Evolutionary conservation across 30 jellyfish, hydroid and myxozoan genomes (phyloP).

Genomic region (Calvadosia cruxmelitensis): DNA sequence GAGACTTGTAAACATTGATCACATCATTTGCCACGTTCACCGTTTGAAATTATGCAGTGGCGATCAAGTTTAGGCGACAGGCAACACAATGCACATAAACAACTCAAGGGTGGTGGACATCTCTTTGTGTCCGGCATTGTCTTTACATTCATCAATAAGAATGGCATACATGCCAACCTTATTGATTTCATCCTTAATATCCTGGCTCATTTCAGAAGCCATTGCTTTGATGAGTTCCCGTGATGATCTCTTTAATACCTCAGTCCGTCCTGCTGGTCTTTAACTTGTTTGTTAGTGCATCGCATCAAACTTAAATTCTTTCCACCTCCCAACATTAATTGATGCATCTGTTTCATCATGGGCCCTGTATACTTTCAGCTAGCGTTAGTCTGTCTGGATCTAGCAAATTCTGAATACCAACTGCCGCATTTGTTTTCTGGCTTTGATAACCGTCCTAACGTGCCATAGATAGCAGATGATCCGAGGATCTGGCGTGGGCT

Average conservation of each 20-base stretch:
- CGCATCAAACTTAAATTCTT: no score
- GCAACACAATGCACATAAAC: not conserved
- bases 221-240: not conserved
- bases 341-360: conserved; percentile 23
- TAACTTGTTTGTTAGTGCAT: no score
- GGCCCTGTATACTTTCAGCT: conserved; percentile 12
- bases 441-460: conserved; percentile 2
- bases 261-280: no score
- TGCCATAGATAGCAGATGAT: no score
- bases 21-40: no score
- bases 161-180: conserved; percentile 1
- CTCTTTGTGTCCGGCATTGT: not conserved
- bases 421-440: conserved; percentile 1
- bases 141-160: conserved; percentile 1
- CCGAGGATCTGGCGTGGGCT: no score
- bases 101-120: not conserved
- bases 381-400: conserved; percentile 36
- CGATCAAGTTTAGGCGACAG: no score
- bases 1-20: no score
- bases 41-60: no score
- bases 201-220: conserved; percentile 5
- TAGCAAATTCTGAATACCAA: conserved; percentile 9
- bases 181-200: conserved; percentile 1
- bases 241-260: conserved; percentile 9
- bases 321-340: conserved; percentile 27